Base-by-base conservation (phyloP, 2,113 vertebrate genomes). In the Neotragus pygmaeus region DNA sequence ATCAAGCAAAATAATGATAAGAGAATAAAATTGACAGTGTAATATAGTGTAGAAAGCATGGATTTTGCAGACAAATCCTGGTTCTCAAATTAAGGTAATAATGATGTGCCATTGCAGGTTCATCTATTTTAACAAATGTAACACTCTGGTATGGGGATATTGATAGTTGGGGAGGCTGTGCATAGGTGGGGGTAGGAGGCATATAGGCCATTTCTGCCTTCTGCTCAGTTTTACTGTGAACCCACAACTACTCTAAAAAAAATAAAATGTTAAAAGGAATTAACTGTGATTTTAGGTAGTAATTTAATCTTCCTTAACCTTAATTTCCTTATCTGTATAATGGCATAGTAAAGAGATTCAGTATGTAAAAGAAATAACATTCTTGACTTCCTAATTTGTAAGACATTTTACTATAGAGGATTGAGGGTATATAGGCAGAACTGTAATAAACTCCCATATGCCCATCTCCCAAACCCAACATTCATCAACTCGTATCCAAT, bases 321-420 rank as follows among this genome's bases (percentile, higher is more conserved):
- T 90, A 90, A 91, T 86, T 96, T 88, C 28, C 49, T 96, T 51
- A 55, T 92, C 53, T 80, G 25, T 95, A 91, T 16, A 88, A 60
- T 78, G 57, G 30, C 15, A 47, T 70, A 55, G 55, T 93, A 88
- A 91, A 84, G 36, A 92, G 66, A 89, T 77, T 89, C 81, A 36
- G 49, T 90, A 90, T 90, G n/a, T 36, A 70, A 87, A 93, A 57
- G 28, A 94, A 92, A 75, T 75, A 53, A 25, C 17, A 84, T 60
- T 90, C 17, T 15, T 73, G 16, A 84, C 87, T 84, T 80, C 8
- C 39, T 88, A 39, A 33, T 89, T 90, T 83, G 70, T 25, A 62
- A 89, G 84, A 86, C 36, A 75, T 47, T 57, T 77, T 95, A 45
- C 88, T 88, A 33, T 49, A 88, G n/a, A 90, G 60, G 92, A 86